Base-by-base conservation (phyloP, 2,797 vertebrate species). In the Coregonus ussuriensis region DNA sequence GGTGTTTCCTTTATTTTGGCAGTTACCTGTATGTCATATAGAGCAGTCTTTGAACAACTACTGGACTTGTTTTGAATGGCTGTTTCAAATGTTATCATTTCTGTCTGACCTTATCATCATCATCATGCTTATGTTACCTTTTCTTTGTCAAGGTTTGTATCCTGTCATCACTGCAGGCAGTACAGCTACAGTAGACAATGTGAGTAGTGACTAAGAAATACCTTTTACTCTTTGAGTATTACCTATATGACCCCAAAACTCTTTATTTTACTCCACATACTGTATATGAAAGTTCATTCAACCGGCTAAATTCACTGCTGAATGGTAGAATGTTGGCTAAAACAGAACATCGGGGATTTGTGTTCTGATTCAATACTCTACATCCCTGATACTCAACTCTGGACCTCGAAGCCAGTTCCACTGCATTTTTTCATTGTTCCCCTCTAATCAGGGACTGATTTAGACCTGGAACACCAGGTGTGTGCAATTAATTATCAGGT, bases 131-230 rank as follows among this genome's bases (percentile, higher is more conserved):
- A 31, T 76, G 35, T 35, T 15, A 51, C 18, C 6, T 15, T 85
- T 87, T 83, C 75, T 79, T 69, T 76, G 11, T 31, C 6, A 31
- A 92, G 91, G 67, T 3, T 67, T 86, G 37, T 87, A 81, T 82
- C 74, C 86, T 68, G 85, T 75, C 56, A 68, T 86, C 29, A 85
- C 81, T 7, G 81, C 75, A 81, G 87, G 54, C 65, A 85, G 53
- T 65, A 66, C 79, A 31, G 70, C 79, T 41, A 71, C 51, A 4
- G 85, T 86, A 54, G 86, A 92, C 74, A 89, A 83, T 74, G 93
- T 92, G 79, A 89, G 92, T 59, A 59, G 5, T 59, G 18, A 59
- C 16, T 21, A 59, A 21, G 56, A 6, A 59, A 47, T 47, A 47
- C 9, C 9, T 47, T 47, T 47, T 47, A 41, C 2, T 2, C 41